phyloP scores from a whole-genome alignment of 2,797 vertebrate genomes.

The Aeoliscus strigatus region DNA sequence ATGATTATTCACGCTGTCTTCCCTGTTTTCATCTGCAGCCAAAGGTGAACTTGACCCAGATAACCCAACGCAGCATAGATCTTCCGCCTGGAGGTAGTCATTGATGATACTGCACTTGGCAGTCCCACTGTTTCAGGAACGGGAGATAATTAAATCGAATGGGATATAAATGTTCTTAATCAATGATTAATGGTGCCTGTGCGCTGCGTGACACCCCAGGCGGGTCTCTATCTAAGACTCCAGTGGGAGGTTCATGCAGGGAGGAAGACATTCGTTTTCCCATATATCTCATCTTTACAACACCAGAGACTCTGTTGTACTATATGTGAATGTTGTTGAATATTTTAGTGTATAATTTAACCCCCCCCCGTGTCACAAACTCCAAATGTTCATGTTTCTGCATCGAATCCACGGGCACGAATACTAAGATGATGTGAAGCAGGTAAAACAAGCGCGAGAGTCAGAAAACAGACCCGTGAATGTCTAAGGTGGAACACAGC shows the following conservation, averaged over 20 bases:
- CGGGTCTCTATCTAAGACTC: slow-evolving; percentile 40
- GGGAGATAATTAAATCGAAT: slow-evolving; percentile 58
- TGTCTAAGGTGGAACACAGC: slow-evolving; percentile 9
- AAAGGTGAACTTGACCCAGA: slow-evolving; percentile 36
- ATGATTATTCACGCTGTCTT: background rate
- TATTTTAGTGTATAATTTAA: too few relatives aligned
- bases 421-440: slow-evolving; percentile 23
- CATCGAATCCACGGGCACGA: background rate
- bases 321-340: background rate
- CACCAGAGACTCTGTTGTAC: slow-evolving; percentile 7
- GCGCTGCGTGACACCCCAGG: slow-evolving; percentile 42
- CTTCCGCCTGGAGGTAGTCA: slow-evolving; percentile 22
- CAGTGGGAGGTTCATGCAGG: slow-evolving; percentile 53
- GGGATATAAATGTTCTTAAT: slow-evolving; percentile 62
- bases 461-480: slow-evolving; percentile 37
- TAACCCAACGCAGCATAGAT: slow-evolving; percentile 16
- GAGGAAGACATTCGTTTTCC: slow-evolving; percentile 38
- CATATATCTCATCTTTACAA: slow-evolving; percentile 20
- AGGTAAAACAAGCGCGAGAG: slow-evolving; percentile 30
- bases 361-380: too few relatives aligned
- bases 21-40: slow-evolving; percentile 6
- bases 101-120: slow-evolving; percentile 28
- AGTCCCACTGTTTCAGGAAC: slow-evolving; percentile 49
- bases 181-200: slow-evolving; percentile 62
- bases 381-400: too few relatives aligned